Evolutionary conservation across 2,888 invertebrate genomes (phyloP), one percentile per base, ranked within the genome.

Genomic region (Stratiomys singularior): DNA sequence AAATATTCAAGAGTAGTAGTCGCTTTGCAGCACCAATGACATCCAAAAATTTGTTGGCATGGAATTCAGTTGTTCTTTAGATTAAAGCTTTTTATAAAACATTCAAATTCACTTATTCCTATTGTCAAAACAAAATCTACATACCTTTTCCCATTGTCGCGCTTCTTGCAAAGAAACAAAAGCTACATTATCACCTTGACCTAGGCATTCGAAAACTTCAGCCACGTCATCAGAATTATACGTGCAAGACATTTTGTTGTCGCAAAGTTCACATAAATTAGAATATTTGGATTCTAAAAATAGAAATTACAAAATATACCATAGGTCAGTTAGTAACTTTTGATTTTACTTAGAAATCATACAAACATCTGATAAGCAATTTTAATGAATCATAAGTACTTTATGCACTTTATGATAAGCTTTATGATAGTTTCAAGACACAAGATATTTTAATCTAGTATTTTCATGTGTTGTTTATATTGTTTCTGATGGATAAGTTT

Each of bases 181-280:
- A 1, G 92, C 90, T 5, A 92, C 88, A 80, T 90, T 89, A 37
- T 90, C 91, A 47, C 85, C 81, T 79, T 87, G 82, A 47, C 85
- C 85, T 79, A 91, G 85, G 86, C 90, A 92, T 7, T 88, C 84
- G 67, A 91, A 85, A 1, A 90, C 90, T 0, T 89, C 89, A 56
- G 85, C 84, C 81, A 90, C 89, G 23, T 72, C 74, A 13, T 64
- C 74, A 56, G 63, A 25, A 47, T n/a, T 21, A 21, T 77, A 44
- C 21, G 72, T 25, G 18, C 77, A 77, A 15, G 64, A 56, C 7
- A 27, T 15, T 56, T 63, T 76, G 46, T 67, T 67, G 30, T 67
- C 63, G 25, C 82, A 82, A 15, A 91, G 87, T 0, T 88, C 85
- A 83, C 92, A 92, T 0, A 93, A 86, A 15, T 88, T 87, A 0